A percentile compares a stretch with the other conserved stretches of the same genome.
phyloP scores from a whole-genome alignment of 2,888 invertebrate species.

The Acanthopleura granulata region DNA sequence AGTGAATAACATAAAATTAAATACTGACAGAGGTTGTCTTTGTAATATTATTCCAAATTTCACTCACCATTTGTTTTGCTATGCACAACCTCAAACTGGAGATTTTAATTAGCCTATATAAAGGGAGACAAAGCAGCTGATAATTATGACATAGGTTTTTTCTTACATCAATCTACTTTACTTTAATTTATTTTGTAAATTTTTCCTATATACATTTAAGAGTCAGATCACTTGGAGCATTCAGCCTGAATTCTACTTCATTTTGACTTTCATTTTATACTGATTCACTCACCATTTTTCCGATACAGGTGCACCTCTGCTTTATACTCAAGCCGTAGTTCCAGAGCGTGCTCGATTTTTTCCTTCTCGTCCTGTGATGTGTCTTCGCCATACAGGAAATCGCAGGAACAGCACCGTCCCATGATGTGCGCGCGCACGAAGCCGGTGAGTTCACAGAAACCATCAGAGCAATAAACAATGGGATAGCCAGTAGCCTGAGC shows the following conservation, averaged over 20 bases:
- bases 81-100: too few species aligned
- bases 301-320: conserved; percentile 95
- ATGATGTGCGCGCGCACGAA: conserved; percentile 94
- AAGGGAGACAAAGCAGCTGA: too few species aligned
- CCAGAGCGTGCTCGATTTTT: conserved; percentile 90
- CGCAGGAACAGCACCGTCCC: conserved; percentile 77
- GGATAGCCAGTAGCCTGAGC: conserved; percentile 98
- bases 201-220: too few species aligned
- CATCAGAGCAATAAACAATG: conserved; percentile 99
- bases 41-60: too few species aligned
- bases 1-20: background rate
- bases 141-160: too few species aligned
- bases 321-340: conserved; percentile 91
- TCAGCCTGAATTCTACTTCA: too few species aligned
- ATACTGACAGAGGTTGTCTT: too few species aligned
- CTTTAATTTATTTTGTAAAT: too few species aligned
- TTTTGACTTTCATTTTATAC: too few species aligned
- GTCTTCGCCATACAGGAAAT: conserved; percentile 97
- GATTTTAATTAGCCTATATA: too few species aligned
- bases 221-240: too few species aligned
- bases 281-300: conserved; percentile 83
- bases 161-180: too few species aligned
- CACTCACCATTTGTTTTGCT: conserved; percentile 82
- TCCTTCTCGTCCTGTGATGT: conserved; percentile 89
- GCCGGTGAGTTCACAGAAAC: conserved; percentile 99